Evolutionary conservation across 2,797 vertebrate genomes (phyloP), one percentile per base, ranked within the genome.

Genomic region (Numenius phaeopus): DNA sequence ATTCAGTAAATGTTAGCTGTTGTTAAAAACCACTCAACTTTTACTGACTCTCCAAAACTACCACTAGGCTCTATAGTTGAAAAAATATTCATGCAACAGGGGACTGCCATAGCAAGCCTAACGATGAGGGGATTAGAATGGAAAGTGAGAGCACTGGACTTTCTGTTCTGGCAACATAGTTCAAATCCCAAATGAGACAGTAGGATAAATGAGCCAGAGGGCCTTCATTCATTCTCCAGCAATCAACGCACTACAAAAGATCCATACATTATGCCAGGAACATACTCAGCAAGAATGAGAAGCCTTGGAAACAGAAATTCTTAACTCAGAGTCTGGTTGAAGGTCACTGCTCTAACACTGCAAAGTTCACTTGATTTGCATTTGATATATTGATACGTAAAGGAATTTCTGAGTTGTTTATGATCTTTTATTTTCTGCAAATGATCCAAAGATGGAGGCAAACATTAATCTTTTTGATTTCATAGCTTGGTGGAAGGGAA

Each of bases 241-340:
- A 88, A 94, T 89, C 21, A 84, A 30, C 70, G 78, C 17, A 75
- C 42, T 78, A 97, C 88, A 96, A 94, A 97, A 95, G 90, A 78
- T 89, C 86, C 71, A 96, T 94, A 93, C 87, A 95, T 96, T 82
- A 87, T 70, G 76, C 66, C 84, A 87, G 83, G 21, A 94, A 95
- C 89, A 87, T 40, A 62, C 50, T 77, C 59, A 54, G 71, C 50
- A 84, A 96, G 95, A 97, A 95, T 82, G 81, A 96, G 80, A 69
- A 92, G 84, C 83, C 75, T 84, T 92, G 89, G 89, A 96, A 94
- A 94, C 78, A 90, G 79, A 86, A 93, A 96, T 96, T 92, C 90
- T 95, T 92, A n/a, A 93, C 72, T 92, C 44, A 61, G 80, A 93
- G 83, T 88, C 50, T 95, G 34, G 37, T 30, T 90, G 87, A 91